phyloP scores from a whole-genome alignment of 1,140 invertebrate genomes.

The Anastatus disparis region DNA sequence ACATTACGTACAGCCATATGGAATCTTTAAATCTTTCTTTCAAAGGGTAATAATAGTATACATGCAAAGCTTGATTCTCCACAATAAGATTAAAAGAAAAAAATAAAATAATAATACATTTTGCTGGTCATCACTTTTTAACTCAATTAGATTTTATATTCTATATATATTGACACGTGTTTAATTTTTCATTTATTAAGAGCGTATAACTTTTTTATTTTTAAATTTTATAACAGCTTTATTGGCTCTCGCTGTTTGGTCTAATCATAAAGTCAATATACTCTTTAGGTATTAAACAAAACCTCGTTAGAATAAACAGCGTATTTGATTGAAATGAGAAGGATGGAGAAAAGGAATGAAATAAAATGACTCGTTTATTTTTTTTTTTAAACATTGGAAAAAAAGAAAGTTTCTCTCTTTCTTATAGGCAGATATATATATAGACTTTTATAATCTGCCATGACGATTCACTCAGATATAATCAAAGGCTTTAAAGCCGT shows the following conservation, averaged over 20 bases:
- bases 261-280: neutral
- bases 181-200: too few relatives aligned
- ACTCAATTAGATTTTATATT: conserved; percentile 15
- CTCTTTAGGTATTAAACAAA: conserved; percentile 3
- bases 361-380: neutral
- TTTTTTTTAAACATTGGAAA: neutral
- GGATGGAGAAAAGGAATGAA: neutral
- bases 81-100: too few relatives aligned
- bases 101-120: neutral
- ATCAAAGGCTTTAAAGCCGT: conserved; percentile 4
- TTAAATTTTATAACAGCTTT: neutral
- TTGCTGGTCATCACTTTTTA: neutral
- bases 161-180: conserved; percentile 3
- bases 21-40: too few relatives aligned
- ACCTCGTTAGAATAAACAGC: neutral
- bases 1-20: too few relatives aligned
- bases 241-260: neutral
- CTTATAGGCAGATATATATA: too few relatives aligned
- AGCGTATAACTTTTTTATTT: neutral
- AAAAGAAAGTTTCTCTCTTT: conserved; percentile 6
- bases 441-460: conserved; percentile 18
- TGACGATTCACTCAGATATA: conserved; percentile 35
- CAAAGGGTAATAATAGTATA: too few relatives aligned
- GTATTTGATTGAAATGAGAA: too few relatives aligned
- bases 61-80: too few relatives aligned